Conservation (phyloP, 2,888 invertebrate species). For the Lycophotia porphyrea region DNA sequence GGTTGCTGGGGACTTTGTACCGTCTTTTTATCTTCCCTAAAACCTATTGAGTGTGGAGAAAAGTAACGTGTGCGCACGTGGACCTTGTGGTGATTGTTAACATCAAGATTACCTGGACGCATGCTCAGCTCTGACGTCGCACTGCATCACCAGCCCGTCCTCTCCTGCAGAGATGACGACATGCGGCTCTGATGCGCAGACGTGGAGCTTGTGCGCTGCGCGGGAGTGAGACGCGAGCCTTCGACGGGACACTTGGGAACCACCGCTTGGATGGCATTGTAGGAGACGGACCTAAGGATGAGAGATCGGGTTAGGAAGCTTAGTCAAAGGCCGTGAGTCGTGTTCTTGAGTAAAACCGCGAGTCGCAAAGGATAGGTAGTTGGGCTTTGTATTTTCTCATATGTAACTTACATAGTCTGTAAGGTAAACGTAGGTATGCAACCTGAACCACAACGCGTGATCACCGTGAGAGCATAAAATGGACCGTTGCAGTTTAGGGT, state of each 20-base stretch:
- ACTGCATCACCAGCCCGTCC: conserved; percentile 95
- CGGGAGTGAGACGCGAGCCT: conserved; percentile 93
- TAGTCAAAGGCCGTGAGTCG: background rate
- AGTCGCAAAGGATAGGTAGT: no score
- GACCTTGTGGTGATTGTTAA: background rate
- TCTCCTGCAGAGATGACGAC: conserved; percentile 96
- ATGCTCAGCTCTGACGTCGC: conserved; percentile 94
- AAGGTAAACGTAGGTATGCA: no score
- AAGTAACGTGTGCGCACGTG: background rate
- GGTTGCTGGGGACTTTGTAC: background rate
- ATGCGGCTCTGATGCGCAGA: conserved; percentile 94
- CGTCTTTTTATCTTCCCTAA: background rate
- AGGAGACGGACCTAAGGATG: conserved; percentile 89
- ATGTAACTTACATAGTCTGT: no score
- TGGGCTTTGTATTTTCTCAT: no score
- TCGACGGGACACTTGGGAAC: conserved; percentile 89
- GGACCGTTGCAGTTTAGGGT: no score
- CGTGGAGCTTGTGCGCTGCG: conserved; percentile 96
- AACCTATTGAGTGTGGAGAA: background rate
- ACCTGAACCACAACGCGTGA: no score
- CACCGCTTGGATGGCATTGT: conserved; percentile 90
- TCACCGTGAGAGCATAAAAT: no score
- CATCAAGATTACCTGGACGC: conserved; percentile 85
- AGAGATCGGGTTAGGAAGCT: background rate
- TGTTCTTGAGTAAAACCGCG: no score